Evolutionary conservation across 2,797 vertebrate species (phyloP), one percentile per base, ranked within the genome.

Genomic region (Scolopax bukidnonensis): DNA sequence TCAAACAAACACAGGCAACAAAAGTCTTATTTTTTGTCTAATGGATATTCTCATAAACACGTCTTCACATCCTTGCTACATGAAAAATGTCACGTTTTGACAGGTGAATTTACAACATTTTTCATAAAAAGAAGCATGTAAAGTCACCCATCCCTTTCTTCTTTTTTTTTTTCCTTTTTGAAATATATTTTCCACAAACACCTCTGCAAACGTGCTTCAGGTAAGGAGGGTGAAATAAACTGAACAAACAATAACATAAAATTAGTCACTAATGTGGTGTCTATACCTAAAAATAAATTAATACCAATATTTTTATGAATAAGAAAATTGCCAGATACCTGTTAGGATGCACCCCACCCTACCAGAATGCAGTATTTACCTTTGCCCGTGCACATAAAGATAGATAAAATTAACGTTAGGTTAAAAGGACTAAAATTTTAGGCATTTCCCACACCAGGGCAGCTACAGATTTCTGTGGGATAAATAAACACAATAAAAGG

Each of bases 11-110:
- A 51, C 2, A 38, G 21, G 33, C 10, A 80, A 33, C 18, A 60
- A 24, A 56, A 43, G 17, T 25, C 18, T 87, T 57, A 38, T 10
- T 48, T 73, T 71, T 2, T 5, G 24, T 48, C 32, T 53, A 40
- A 68, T 10, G 7, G 21, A 33, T 53, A 81, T n/a, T 68, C 9
- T 30, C 17, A 67, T 33, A 68, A 67, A 70, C 11, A 51, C 8
- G 12, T 20, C 47, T 65, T 30, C 18, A 53, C 17, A 47, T 53
- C 17, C 32, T 40, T 1, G 0, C 27, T 23, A 33, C 9, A 11
- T 23, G 28, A 63, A 74, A 84, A 90, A 40, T 14, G 9, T 57
- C 16, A n/a, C 16, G 23, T 73, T 77, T 73, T 53, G 50, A 69
- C 28, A 64, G 21, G 21, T 54, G 41, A 93, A 61, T 56, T 81